Base-by-base conservation (phyloP, 2,888 invertebrate genomes). In the Heteromyza rotundicornis region DNA sequence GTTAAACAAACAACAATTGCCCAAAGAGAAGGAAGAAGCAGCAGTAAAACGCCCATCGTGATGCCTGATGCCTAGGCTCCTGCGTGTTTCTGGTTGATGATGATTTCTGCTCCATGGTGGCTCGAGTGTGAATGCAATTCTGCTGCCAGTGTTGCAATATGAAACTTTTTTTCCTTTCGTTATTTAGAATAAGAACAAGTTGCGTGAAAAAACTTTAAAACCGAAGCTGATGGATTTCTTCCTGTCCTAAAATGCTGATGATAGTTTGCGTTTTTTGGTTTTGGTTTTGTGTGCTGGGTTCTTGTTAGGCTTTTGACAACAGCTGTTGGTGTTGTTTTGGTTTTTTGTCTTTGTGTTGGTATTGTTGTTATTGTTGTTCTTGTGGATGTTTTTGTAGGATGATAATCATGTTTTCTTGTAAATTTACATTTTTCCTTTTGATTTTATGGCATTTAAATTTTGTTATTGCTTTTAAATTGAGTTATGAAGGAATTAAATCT, bases 1-100 rank as follows among this genome's bases (percentile, higher is more conserved):
- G 75, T 76, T 76, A 73, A 74, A 68, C 73, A 74, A 76, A 74
- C 75, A n/a, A n/a, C n/a, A 76, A 69, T 74, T 75, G 75, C 70
- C 73, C 17, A 40, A 40, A 14, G 47, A 47, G 19, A 19, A 47
- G 19, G 47, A 47, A 47, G 20, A 47, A 47, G 47, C 47, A 8
- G 40, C 40, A 7, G 14, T 3, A 40, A 40, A 2, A 40, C 40
- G 40, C 40, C 27, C 27, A 7, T 5, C 27, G 27, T 27, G n/a
- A n/a, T n/a, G n/a, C n/a, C n/a, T n/a, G n/a, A n/a, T n/a, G n/a
- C n/a, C n/a, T n/a, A n/a, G n/a, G n/a, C n/a, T n/a, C n/a, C n/a
- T n/a, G n/a, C n/a, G n/a, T n/a, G n/a, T n/a, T n/a, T n/a, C n/a
- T n/a, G n/a, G n/a, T n/a, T n/a, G n/a, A n/a, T n/a, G n/a, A n/a